Evolutionary conservation across 2,888 invertebrate species (phyloP).

Genomic region (Omphaloscelis lunosa): DNA sequence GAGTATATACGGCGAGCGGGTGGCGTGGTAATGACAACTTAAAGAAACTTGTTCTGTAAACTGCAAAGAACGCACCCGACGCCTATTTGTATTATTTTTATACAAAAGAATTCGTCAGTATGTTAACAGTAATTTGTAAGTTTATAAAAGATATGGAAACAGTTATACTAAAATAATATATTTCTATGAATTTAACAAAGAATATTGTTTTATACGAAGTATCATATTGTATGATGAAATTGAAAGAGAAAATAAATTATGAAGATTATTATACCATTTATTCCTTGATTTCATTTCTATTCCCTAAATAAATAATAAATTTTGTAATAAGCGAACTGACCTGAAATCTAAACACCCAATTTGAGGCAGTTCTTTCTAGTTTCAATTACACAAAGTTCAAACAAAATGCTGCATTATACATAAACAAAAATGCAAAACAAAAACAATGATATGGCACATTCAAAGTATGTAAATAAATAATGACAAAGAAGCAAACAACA

Average conservation of each 20-base stretch:
- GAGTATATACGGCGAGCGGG: constrained; percentile 72
- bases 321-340: background rate
- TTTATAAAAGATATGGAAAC: constrained; percentile 88
- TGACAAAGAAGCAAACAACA: constrained; percentile 40
- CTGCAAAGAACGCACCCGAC: constrained; percentile 63
- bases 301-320: constrained; percentile 1
- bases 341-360: background rate
- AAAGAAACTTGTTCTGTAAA: constrained; percentile 44
- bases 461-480: constrained; percentile 59
- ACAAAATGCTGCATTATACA: constrained; percentile 3
- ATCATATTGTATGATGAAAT: constrained; percentile 89
- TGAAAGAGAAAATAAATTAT: constrained; percentile 89
- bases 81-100: constrained; percentile 89
- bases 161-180: constrained; percentile 91
- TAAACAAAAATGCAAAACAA: constrained; percentile 31
- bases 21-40: constrained; percentile 67
- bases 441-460: constrained; percentile 50
- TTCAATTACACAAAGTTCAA: constrained; percentile 20
- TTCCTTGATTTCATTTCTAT: constrained; percentile 79
- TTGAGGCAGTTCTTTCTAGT: constrained; percentile 3
- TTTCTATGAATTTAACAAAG: constrained; percentile 91
- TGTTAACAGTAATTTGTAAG: constrained; percentile 90
- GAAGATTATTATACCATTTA: constrained; percentile 90
- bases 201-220: constrained; percentile 90
- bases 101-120: constrained; percentile 87